These are phyloP conservation scores for Drosophila guanche DNA, from an alignment of 1,140 invertebrate genomes.

Conservation along the genomic window DNA sequence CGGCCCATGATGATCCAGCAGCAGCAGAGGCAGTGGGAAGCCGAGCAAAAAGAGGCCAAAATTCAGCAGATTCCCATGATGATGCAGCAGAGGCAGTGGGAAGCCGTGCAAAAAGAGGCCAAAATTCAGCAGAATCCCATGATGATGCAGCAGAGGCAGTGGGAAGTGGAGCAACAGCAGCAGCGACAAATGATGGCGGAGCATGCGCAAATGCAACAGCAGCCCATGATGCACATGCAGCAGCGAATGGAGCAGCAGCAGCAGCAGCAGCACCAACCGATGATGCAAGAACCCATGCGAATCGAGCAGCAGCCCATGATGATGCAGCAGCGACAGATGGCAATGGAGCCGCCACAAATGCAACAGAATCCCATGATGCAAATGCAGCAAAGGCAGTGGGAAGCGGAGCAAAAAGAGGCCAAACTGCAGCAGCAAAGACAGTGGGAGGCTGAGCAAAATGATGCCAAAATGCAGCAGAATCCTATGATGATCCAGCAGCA, in stretches of 20 bases:
- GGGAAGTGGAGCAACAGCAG: not conserved
- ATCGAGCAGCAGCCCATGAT: not conserved
- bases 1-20: slow-evolving; percentile 1
- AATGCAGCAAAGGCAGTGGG: no score
- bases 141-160: slow-evolving; percentile 28
- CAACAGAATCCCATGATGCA: slow-evolving; percentile 13
- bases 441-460: no score
- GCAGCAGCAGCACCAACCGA: not conserved
- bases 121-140: slow-evolving; percentile 11
- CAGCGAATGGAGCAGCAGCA: not conserved
- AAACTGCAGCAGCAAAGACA: not conserved
- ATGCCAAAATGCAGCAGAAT: no score
- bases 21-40: not conserved
- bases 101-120: slow-evolving; percentile 5
- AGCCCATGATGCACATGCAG: slow-evolving; percentile 5
- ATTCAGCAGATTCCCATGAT: slow-evolving; percentile 16
- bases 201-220: not conserved
- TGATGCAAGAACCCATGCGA: no score
- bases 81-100: slow-evolving; percentile 25
- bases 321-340: slow-evolving; percentile 2
- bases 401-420: no score
- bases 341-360: not conserved
- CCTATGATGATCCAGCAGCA: not conserved
- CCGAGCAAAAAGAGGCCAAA: not conserved
- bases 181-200: not conserved